phyloP scores from a whole-genome alignment of 2,113 vertebrate genomes.

The Pseudorasbora parva region DNA sequence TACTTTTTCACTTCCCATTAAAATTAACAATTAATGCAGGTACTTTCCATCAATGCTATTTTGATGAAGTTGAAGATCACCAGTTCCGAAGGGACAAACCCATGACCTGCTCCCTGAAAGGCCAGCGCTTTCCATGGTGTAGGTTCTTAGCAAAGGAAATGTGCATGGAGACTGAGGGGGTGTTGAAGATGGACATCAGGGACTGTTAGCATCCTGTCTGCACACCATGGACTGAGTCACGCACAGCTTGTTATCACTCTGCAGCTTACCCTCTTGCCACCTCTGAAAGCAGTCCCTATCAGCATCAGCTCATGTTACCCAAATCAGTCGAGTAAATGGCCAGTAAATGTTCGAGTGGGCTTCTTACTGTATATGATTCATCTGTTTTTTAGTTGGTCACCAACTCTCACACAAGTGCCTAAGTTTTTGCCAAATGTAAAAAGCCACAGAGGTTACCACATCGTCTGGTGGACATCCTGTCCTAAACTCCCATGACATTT shows the following conservation, averaged over 20 bases:
- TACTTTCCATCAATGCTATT: background rate
- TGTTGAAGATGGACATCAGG: conserved; percentile 30
- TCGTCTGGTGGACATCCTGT: conserved; percentile 42
- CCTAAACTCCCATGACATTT: conserved; percentile 20
- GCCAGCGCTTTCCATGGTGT: conserved; percentile 22
- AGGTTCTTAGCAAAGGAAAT: background rate
- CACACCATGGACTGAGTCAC: background rate
- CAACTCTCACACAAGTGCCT: background rate
- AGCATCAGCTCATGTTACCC: background rate
- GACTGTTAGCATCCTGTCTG: background rate
- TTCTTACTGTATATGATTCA: conserved; percentile 52
- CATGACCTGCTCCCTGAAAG: background rate
- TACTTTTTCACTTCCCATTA: conserved; percentile 10
- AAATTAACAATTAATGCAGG: background rate
- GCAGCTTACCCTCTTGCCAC: background rate
- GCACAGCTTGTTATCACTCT: background rate
- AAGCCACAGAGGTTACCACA: conserved; percentile 34
- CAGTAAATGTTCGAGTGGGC: conserved; percentile 18
- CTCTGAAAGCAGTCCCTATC: background rate
- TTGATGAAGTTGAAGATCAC: conserved; percentile 10
- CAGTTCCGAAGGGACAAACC: background rate
- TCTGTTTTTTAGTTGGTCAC: conserved; percentile 19
- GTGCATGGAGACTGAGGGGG: conserved; percentile 15
- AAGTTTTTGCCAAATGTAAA: conserved; percentile 35
- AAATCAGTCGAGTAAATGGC: background rate